These are phyloP conservation scores for Rotaria socialis DNA, from an alignment of 2,888 invertebrate genomes.

Conservation along the genomic window DNA sequence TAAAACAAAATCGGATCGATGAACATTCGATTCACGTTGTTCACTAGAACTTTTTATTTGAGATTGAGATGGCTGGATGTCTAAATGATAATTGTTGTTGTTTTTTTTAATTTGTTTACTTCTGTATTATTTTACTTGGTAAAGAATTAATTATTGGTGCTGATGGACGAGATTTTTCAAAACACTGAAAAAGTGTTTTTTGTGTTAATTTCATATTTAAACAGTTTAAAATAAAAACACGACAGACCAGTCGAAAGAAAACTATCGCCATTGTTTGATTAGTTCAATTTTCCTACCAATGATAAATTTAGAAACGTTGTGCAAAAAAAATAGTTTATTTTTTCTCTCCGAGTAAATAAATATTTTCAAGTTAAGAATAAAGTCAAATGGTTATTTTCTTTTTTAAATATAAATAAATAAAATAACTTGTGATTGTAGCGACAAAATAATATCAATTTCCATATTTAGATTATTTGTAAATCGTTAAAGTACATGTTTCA, in stretches of 20 bases:
- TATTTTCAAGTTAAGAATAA: neutral
- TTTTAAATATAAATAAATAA: neutral
- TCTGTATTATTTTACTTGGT: neutral
- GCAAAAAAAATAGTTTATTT: neutral
- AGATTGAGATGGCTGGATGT: neutral
- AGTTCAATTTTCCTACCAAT: neutral
- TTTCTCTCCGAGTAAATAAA: neutral
- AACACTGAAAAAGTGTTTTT: constrained; percentile 14
- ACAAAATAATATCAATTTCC: neutral
- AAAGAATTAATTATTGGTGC: neutral
- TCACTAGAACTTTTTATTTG: neutral
- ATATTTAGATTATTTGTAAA: neutral
- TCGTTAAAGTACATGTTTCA: neutral
- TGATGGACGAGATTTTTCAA: neutral
- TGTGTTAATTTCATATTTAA: constrained; percentile 21
- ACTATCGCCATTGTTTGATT: neutral
- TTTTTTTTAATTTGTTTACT: neutral
- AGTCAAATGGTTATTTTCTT: neutral
- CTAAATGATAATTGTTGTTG: neutral
- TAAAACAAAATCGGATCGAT: neutral
- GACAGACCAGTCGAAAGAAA: neutral
- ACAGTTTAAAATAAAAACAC: neutral
- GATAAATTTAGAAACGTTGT: neutral
- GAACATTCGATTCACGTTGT: neutral
- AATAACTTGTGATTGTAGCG: neutral